Conservation (phyloP, 1,140 invertebrate species). For the Papilio dardanus region DNA sequence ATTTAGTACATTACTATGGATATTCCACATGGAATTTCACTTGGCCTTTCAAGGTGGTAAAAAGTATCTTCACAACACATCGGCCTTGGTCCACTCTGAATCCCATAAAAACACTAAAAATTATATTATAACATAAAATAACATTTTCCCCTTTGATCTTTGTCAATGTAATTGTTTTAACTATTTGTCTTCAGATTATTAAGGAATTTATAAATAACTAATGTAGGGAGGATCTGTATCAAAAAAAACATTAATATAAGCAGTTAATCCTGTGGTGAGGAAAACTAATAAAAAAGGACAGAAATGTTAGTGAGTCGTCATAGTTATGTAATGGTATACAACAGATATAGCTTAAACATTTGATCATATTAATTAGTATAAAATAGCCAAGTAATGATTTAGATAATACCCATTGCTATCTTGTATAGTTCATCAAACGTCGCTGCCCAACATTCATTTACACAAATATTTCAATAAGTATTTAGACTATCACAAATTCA, state of each 20-base stretch:
- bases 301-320: constrained; percentile 28
- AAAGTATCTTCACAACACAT: constrained; percentile 26
- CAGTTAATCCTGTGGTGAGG: constrained; percentile 30
- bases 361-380: constrained; percentile 26
- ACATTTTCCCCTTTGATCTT: constrained; percentile 10
- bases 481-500: constrained; percentile 5
- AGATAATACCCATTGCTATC: constrained; percentile 32
- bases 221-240: constrained; percentile 48
- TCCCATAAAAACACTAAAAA: constrained; percentile 19
- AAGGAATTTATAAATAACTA: not conserved
- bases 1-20: not conserved
- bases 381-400: constrained; percentile 32
- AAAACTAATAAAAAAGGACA: constrained; percentile 26
- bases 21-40: not conserved
- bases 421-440: constrained; percentile 34
- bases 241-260: constrained; percentile 37
- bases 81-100: constrained; percentile 21
- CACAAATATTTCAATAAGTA: constrained; percentile 2
- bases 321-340: not conserved
- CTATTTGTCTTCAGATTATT: not conserved
- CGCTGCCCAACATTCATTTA: constrained; percentile 31
- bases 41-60: constrained; percentile 9
- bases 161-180: constrained; percentile 14
- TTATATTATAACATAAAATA: not conserved
- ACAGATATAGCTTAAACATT: constrained; percentile 23